Percentiles rank a stretch among this genome's conserved stretches.
Conservation (phyloP, 2,113 vertebrate genomes). For the Loxodonta africana region DNA sequence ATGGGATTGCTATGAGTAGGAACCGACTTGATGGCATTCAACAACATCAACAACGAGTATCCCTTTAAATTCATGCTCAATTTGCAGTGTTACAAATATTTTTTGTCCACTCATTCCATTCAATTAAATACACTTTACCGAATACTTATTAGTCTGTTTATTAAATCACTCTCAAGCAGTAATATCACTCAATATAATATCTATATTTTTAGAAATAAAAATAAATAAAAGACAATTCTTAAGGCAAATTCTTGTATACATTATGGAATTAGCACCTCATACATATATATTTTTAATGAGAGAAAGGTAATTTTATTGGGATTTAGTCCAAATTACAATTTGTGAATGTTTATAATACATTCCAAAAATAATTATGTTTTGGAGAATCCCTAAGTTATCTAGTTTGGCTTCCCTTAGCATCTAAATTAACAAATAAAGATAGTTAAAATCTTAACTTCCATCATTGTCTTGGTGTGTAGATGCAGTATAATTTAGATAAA, state of each 20-base stretch:
- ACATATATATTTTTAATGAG: background rate
- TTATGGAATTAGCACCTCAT: background rate
- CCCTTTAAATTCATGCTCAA: background rate
- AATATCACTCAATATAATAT: background rate
- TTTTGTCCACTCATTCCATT: background rate
- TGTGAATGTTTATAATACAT: background rate
- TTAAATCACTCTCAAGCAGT: background rate
- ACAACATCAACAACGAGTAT: background rate
- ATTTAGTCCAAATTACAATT: background rate
- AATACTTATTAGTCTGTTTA: background rate
- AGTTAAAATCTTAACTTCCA: background rate
- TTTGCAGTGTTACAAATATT: background rate
- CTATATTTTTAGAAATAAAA: background rate
- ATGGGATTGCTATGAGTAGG: no score
- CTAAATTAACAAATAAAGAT: background rate
- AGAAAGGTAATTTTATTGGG: background rate
- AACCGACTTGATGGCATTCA: no score
- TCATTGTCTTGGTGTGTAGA: background rate
- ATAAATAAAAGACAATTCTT: background rate
- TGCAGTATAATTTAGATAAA: background rate
- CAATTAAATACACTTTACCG: slow-evolving; percentile 9
- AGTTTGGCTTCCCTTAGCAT: background rate
- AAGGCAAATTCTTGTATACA: background rate
- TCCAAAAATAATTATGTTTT: background rate
- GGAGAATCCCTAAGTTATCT: background rate